A percentile compares a stretch with the other conserved stretches of the same genome.
phyloP scores from a whole-genome alignment of 2,113 vertebrate genomes.

The Actenoides hombroni region DNA sequence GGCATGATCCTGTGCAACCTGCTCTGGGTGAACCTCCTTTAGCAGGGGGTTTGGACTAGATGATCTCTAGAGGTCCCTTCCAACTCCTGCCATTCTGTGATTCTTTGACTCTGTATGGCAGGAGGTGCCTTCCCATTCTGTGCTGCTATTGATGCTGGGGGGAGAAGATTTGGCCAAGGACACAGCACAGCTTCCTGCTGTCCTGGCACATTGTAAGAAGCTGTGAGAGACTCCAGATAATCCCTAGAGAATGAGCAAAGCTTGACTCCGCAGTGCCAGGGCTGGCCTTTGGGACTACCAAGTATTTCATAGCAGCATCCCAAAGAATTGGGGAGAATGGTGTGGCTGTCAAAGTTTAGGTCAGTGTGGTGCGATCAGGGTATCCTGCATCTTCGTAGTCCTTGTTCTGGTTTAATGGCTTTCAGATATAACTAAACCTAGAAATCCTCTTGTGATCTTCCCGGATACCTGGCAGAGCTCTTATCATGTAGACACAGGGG shows the following conservation, averaged over 20 bases:
- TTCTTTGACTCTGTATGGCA: neutral
- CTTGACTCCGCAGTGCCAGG: neutral
- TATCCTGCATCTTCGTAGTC: neutral
- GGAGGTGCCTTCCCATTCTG: neutral
- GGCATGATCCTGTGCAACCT: neutral
- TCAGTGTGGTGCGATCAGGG: neutral
- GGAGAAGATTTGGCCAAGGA: neutral
- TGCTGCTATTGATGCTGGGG: neutral
- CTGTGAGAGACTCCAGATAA: neutral
- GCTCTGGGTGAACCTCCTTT: neutral
- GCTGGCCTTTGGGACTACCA: neutral
- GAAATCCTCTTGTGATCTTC: neutral
- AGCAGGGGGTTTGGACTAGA: neutral
- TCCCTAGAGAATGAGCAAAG: neutral
- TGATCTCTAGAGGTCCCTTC: neutral
- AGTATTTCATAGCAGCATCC: neutral
- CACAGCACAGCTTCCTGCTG: neutral
- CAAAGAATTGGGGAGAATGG: neutral
- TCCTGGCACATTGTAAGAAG: neutral
- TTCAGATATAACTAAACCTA: neutral
- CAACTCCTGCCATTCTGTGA: neutral
- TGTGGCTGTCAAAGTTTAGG: neutral
- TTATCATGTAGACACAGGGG: neutral
- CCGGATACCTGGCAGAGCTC: constrained; percentile 31
- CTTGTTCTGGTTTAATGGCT: neutral